A percentile compares a stretch with the other conserved stretches of the same genome.
Evolutionary conservation across 2,113 vertebrate genomes (phyloP).

Genomic region (Ophthalmolycus amberensis): DNA sequence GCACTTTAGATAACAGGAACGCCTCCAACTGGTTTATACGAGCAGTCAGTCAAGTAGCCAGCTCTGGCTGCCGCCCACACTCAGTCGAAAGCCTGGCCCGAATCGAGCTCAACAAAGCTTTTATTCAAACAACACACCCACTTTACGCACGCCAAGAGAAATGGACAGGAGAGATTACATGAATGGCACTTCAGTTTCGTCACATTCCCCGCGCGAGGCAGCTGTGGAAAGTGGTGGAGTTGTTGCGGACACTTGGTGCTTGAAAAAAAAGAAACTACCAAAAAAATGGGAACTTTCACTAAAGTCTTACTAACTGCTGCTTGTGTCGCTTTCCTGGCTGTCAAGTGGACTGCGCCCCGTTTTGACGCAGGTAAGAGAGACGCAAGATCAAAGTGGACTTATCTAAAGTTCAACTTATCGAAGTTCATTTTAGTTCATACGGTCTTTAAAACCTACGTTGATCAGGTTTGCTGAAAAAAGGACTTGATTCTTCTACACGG

Average conservation of each 20-base stretch:
- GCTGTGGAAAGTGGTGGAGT: neutral
- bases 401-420: neutral
- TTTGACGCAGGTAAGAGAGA: slow-evolving; percentile 76
- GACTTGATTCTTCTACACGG: neutral
- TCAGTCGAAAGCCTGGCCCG: neutral
- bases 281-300: slow-evolving; percentile 59
- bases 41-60: neutral
- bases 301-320: slow-evolving; percentile 66
- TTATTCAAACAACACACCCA: slow-evolving; percentile 8
- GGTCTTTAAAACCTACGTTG: no score
- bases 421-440: no score
- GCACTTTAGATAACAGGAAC: no score
- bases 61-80: neutral
- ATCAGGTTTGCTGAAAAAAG: neutral
- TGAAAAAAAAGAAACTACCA: neutral
- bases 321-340: slow-evolving; percentile 66
- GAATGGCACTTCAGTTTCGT: neutral
- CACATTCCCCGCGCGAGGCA: neutral
- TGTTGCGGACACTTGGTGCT: neutral
- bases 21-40: neutral
- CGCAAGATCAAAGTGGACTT: neutral
- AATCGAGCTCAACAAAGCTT: neutral
- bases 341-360: slow-evolving; percentile 68
- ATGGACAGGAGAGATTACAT: neutral
- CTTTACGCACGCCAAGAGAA: neutral